Evolutionary conservation across 2,888 invertebrate genomes (phyloP).

Genomic region (Argyra leucocephala): DNA sequence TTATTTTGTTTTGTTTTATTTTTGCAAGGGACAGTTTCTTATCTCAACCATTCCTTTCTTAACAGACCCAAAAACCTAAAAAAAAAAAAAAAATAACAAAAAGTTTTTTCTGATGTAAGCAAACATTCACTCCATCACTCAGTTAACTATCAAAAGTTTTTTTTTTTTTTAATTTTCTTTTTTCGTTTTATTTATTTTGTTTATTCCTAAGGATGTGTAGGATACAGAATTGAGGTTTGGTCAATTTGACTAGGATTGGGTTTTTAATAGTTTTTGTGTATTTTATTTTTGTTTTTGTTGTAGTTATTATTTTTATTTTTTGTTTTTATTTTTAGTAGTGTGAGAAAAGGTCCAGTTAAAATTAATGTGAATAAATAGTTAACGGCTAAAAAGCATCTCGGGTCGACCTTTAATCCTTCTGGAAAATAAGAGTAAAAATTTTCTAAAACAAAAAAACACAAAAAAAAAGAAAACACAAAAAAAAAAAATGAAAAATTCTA

Average conservation of each 20-base stretch:
- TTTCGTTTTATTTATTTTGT: background rate
- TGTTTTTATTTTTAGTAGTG: background rate
- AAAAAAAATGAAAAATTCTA: background rate
- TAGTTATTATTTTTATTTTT: background rate
- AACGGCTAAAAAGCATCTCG: background rate
- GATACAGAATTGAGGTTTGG: background rate
- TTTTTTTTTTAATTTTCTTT: background rate
- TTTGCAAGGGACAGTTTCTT: background rate
- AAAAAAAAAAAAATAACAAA: background rate
- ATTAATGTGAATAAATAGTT: background rate
- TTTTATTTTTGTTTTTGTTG: background rate
- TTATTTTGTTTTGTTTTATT: background rate
- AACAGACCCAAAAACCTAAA: background rate
- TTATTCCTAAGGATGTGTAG: background rate
- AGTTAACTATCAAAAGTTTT: background rate
- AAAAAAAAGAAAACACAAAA: background rate
- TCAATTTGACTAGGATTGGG: background rate
- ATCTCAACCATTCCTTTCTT: background rate
- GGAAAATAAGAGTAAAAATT: background rate
- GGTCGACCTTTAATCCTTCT: background rate
- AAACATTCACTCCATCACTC: slow-evolving; percentile 1
- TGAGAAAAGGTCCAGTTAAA: background rate
- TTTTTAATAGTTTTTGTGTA: background rate
- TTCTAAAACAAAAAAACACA: background rate
- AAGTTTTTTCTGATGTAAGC: background rate